A percentile compares a stretch with the other conserved stretches of the same genome.
These are phyloP conservation scores for Tragelaphus oryx DNA, from an alignment of 2,797 vertebrate genomes.

Conservation along the genomic window DNA sequence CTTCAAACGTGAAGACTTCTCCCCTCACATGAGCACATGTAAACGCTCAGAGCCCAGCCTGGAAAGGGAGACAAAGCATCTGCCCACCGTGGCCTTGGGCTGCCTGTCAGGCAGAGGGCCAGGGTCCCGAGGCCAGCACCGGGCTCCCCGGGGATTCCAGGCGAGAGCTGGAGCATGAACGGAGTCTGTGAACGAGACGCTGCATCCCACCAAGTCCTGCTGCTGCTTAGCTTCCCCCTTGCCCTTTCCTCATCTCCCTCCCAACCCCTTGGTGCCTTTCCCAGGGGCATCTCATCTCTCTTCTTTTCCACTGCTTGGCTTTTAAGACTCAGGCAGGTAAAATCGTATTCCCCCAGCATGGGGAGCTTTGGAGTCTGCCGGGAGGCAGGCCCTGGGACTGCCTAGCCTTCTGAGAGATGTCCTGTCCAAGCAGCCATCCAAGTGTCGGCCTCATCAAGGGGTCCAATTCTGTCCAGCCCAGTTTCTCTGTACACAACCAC, in stretches of 20 bases:
- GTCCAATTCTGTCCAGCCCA: neutral
- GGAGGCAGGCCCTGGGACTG: conserved; percentile 5
- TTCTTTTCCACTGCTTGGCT: conserved; percentile 52
- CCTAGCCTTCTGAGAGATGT: conserved; percentile 38
- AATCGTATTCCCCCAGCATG: neutral
- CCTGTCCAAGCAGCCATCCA: conserved; percentile 1
- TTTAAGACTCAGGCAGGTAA: conserved; percentile 51
- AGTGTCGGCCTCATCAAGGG: conserved; percentile 39
- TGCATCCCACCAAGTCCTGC: conserved; percentile 51
- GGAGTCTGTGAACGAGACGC: conserved; percentile 50
- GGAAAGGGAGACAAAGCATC: conserved; percentile 25
- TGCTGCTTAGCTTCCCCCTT: conserved; percentile 39
- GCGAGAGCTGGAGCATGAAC: conserved; percentile 24
- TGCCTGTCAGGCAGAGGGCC: conserved; percentile 10
- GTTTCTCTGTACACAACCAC: conserved; percentile 33
- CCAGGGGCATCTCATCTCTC: conserved; percentile 1
- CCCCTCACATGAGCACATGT: conserved; percentile 62
- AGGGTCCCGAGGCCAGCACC: conserved; percentile 37
- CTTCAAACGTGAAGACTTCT: conserved; percentile 55
- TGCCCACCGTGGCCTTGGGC: conserved; percentile 31
- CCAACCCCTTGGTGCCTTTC: conserved; percentile 52
- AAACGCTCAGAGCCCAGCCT: conserved; percentile 57
- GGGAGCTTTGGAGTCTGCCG: conserved; percentile 10
- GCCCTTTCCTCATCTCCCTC: conserved; percentile 26
- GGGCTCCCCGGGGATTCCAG: conserved; percentile 7